Percentiles rank a stretch among this genome's conserved stretches.
These are phyloP conservation scores for Lanius ludovicianus DNA, from an alignment of 2,113 vertebrate species.

Conservation along the genomic window DNA sequence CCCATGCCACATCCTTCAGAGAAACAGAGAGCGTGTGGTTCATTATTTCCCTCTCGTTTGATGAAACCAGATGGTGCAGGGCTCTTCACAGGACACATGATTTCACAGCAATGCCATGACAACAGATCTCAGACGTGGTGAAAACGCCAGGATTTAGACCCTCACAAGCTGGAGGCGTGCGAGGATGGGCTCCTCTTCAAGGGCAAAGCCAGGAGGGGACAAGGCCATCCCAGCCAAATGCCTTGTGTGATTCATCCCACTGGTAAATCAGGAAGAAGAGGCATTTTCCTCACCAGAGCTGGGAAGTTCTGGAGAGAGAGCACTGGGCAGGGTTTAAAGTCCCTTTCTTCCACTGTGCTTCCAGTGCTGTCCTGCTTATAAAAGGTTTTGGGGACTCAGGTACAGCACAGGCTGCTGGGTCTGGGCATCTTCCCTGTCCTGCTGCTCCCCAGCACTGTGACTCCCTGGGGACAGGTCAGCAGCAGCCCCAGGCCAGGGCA, in stretches of 20 bases:
- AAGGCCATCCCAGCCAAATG: not conserved
- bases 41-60: not conserved
- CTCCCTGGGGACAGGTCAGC: not conserved
- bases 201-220: not conserved
- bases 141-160: not conserved
- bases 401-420: not conserved
- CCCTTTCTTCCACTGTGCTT: not conserved
- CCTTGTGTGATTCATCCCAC: not conserved
- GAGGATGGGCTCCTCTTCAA: not conserved
- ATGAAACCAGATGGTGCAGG: not conserved
- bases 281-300: not conserved
- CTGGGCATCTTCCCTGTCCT: not conserved
- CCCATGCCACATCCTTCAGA: not conserved
- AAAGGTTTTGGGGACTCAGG: not conserved
- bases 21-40: not conserved
- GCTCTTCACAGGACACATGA: not conserved
- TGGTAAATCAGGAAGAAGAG: not conserved
- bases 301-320: not conserved
- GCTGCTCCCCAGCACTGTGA: not conserved
- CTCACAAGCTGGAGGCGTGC: not conserved
- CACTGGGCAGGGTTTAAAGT: not conserved
- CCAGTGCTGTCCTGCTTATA: not conserved
- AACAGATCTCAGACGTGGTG: not conserved
- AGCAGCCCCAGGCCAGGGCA: not conserved
- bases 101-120: not conserved